These are phyloP conservation scores for Wiebesia pumilae DNA, from an alignment of 1,140 invertebrate species.

Conservation along the genomic window DNA sequence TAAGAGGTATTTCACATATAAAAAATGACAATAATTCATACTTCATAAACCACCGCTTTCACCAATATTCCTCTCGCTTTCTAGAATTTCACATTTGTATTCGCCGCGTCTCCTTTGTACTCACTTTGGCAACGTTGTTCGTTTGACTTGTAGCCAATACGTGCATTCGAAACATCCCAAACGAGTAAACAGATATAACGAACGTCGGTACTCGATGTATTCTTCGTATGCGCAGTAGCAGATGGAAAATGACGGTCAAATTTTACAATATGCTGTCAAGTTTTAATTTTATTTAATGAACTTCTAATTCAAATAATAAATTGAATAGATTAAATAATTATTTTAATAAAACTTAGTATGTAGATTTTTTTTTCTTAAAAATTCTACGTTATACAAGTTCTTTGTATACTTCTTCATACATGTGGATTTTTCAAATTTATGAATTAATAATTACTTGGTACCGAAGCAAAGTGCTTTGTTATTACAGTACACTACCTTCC, in stretches of 20 bases:
- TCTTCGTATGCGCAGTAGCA: not conserved
- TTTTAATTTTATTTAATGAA: too few relatives aligned
- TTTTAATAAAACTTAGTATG: too few relatives aligned
- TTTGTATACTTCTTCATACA: too few relatives aligned
- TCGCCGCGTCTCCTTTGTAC: not conserved
- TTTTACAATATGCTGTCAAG: not conserved
- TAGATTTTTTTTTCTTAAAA: too few relatives aligned
- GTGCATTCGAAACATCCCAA: not conserved
- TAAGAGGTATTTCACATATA: not conserved
- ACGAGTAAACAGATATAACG: not conserved
- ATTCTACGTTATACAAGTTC: too few relatives aligned
- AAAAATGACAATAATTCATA: slow-evolving; percentile 48
- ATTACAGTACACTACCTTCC: too few relatives aligned
- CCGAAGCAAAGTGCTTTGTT: too few relatives aligned
- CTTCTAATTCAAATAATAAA: not conserved
- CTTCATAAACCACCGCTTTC: slow-evolving; percentile 51
- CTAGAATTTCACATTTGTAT: slow-evolving; percentile 28
- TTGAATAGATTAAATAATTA: too few relatives aligned
- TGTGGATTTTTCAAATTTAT: too few relatives aligned
- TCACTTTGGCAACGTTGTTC: slow-evolving; percentile 5
- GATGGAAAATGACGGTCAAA: not conserved
- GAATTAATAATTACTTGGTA: too few relatives aligned
- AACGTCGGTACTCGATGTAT: not conserved
- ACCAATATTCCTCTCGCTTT: slow-evolving; percentile 1
- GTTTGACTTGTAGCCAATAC: slow-evolving; percentile 10